These are phyloP conservation scores for Brenthis daphne DNA, from an alignment of 2,888 invertebrate genomes.

Conservation along the genomic window DNA sequence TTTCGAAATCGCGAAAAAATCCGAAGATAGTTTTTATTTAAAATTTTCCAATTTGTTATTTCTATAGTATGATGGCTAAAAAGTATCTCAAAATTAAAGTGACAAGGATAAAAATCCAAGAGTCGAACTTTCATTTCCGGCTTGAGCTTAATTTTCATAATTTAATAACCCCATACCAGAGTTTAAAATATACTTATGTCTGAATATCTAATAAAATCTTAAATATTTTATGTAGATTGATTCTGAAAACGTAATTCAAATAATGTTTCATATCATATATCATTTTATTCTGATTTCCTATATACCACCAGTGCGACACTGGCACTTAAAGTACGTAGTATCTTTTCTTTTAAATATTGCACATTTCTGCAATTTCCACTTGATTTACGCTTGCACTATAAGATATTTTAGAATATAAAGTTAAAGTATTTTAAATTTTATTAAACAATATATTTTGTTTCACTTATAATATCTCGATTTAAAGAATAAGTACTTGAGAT, in stretches of 20 bases:
- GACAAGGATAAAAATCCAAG: too few species aligned
- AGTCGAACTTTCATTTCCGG: too few species aligned
- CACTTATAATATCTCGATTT: conserved; percentile 26
- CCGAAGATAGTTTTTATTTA: too few species aligned
- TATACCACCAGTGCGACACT: conserved; percentile 15
- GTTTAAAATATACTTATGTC: too few species aligned
- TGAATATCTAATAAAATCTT: too few species aligned
- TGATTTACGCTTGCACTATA: conserved; percentile 35
- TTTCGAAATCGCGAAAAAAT: too few species aligned
- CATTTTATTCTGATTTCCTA: conserved; percentile 12
- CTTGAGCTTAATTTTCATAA: too few species aligned
- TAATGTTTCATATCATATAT: conserved; percentile 11
- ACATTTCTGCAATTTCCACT: conserved; percentile 34
- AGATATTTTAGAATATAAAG: conserved; percentile 36
- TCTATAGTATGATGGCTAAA: too few species aligned
- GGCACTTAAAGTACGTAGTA: conserved; percentile 24
- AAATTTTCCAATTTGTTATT: too few species aligned
- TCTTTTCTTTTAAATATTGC: conserved; percentile 29
- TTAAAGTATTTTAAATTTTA: conserved; percentile 32
- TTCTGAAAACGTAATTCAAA: background rate
- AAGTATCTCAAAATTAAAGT: too few species aligned
- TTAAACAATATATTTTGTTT: conserved; percentile 37
- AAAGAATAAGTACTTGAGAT: background rate
- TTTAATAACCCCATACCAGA: too few species aligned
- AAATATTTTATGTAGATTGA: conserved; percentile 9